Percentiles rank a stretch among this genome's conserved stretches.
phyloP scores from a whole-genome alignment of 2,797 vertebrate species.

The Phoxinus dragarum region DNA sequence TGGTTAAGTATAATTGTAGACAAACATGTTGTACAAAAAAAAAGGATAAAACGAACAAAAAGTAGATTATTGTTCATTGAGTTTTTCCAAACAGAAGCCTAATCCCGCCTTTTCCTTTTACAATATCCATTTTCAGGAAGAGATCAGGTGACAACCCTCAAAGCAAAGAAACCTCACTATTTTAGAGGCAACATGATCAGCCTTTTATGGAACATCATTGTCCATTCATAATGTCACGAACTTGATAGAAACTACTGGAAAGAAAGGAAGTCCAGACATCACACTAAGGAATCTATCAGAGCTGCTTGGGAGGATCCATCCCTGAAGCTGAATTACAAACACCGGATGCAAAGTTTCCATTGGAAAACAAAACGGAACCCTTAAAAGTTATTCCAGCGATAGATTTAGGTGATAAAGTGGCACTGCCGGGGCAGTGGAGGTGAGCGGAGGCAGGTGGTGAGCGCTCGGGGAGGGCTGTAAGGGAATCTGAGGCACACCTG shows the following conservation, averaged over 20 bases:
- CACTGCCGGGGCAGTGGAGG: constrained; percentile 42
- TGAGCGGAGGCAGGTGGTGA: constrained; percentile 64
- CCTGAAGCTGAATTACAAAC: constrained; percentile 21
- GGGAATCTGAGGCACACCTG: constrained; percentile 81
- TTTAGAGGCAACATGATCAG: constrained; percentile 71
- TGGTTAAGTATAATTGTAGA: constrained; percentile 22
- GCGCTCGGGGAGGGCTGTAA: constrained; percentile 69
- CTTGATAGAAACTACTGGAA: constrained; percentile 65
- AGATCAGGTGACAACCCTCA: constrained; percentile 70
- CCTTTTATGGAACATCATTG: constrained; percentile 63
- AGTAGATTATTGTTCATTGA: constrained; percentile 30
- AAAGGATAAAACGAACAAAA: constrained; percentile 25
- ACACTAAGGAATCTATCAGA: constrained; percentile 39
- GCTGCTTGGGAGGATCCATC: constrained; percentile 5
- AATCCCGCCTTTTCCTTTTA: constrained; percentile 71
- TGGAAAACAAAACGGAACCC: constrained; percentile 62
- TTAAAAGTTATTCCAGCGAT: constrained; percentile 54
- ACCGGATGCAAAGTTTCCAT: constrained; percentile 33
- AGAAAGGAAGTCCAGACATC: constrained; percentile 45
- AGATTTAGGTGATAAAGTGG: constrained; percentile 45
- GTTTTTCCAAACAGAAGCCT: constrained; percentile 65
- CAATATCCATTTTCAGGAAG: constrained; percentile 75
- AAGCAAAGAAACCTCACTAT: constrained; percentile 63
- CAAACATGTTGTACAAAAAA: constrained; percentile 44
- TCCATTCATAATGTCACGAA: constrained; percentile 65